These are phyloP conservation scores for Hozukius guyotensis DNA, from an alignment of 2,797 vertebrate species.

Conservation along the genomic window DNA sequence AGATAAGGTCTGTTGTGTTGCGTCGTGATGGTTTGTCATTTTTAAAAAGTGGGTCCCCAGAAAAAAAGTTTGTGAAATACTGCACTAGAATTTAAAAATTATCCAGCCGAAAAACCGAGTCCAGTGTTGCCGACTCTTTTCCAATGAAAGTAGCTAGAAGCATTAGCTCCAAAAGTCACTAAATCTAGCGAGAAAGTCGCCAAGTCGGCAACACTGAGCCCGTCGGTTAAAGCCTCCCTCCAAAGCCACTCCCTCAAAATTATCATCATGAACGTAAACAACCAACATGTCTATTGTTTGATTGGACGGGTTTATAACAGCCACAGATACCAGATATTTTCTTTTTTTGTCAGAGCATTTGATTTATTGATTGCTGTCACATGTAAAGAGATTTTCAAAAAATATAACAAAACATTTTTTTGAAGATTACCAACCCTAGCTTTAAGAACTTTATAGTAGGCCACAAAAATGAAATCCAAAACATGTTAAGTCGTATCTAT, in stretches of 20 bases:
- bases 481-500: background rate
- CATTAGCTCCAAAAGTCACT: fast-evolving
- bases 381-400: background rate
- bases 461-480: background rate
- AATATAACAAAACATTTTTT: background rate
- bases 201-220: background rate
- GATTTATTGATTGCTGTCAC: background rate
- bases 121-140: background rate
- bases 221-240: background rate
- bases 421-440: background rate
- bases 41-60: background rate
- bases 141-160: fast-evolving
- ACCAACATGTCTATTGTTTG: background rate
- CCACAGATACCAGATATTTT: background rate
- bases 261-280: background rate
- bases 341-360: background rate
- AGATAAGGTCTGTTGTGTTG: background rate
- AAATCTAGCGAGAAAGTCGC: background rate
- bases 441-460: background rate
- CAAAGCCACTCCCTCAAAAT: background rate
- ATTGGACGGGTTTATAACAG: background rate
- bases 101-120: background rate
- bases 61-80: background rate
- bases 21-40: fast-evolving
- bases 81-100: background rate